Evolutionary conservation across 2,888 invertebrate genomes (phyloP).

Genomic region (Pimpla rufipes): DNA sequence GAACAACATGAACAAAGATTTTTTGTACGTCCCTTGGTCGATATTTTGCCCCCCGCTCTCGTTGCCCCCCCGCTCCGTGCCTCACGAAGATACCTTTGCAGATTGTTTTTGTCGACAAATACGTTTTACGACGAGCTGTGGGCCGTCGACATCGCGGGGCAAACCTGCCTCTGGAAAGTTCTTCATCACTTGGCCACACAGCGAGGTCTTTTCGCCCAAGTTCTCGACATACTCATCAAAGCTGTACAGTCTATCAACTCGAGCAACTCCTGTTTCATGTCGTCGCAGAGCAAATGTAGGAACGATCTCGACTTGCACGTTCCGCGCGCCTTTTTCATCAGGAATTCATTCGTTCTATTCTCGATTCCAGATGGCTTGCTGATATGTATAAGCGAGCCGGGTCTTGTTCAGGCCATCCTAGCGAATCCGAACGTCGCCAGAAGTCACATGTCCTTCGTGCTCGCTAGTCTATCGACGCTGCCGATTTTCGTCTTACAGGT

Average conservation of each 20-base stretch:
- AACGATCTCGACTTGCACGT: conserved; percentile 2
- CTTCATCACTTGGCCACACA: conserved; percentile 86
- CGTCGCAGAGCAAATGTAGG: conserved; percentile 72
- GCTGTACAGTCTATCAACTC: conserved; percentile 79
- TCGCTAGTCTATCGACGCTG: conserved; percentile 86
- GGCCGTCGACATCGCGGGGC: conserved; percentile 88
- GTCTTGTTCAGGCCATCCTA: conserved; percentile 85
- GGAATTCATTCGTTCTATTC: conserved; percentile 17
- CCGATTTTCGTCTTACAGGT: conserved; percentile 88
- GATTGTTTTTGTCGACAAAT: conserved; percentile 88
- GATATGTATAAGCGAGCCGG: conserved; percentile 85
- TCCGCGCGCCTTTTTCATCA: too few relatives aligned
- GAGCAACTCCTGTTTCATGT: conserved; percentile 73
- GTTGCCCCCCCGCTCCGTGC: not conserved
- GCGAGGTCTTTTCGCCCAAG: conserved; percentile 87
- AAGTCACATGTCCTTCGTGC: conserved; percentile 86
- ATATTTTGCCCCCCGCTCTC: conserved; percentile 14
- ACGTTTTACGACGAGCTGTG: conserved; percentile 89
- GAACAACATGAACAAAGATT: conserved; percentile 84
- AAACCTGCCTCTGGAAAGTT: conserved; percentile 88
- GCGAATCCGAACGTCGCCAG: conserved; percentile 85
- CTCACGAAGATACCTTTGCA: conserved; percentile 76
- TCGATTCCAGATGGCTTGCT: conserved; percentile 85
- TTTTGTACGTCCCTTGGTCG: conserved; percentile 85
- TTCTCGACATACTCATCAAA: conserved; percentile 87